Percentiles rank a stretch among this genome's conserved stretches.
Evolutionary conservation across 92 coral and sea anemone genomes (phyloP).

Genomic region (Paragorgia papillata): DNA sequence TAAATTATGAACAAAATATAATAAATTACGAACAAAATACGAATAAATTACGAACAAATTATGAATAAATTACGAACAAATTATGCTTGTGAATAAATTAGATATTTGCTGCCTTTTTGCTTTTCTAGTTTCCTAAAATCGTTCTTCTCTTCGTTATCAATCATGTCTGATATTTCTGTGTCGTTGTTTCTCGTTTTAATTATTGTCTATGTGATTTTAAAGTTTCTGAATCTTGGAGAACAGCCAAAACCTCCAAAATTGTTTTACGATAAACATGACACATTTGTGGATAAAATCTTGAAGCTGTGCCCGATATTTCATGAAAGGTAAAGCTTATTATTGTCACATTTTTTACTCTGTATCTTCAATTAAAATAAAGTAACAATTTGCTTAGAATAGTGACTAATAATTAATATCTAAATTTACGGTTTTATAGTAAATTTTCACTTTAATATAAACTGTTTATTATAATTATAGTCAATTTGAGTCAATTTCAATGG

Average conservation of each 20-base stretch:
- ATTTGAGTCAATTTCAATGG: too few species aligned
- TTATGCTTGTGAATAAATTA: too few species aligned
- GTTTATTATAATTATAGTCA: too few species aligned
- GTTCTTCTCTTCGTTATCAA: constrained; percentile 7
- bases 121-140: too few species aligned
- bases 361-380: not conserved
- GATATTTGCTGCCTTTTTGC: constrained; percentile 42
- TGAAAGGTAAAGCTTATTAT: constrained; percentile 61
- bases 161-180: constrained; percentile 59
- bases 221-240: constrained; percentile 75
- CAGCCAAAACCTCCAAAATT: constrained; percentile 63
- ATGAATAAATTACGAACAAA: too few species aligned
- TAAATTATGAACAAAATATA: too few species aligned
- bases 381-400: not conserved
- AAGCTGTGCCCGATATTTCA: constrained; percentile 81
- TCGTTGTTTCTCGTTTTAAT: constrained; percentile 44
- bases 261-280: constrained; percentile 56
- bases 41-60: too few species aligned
- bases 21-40: too few species aligned
- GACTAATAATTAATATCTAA: too few species aligned
- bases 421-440: too few species aligned
- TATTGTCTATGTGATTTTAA: constrained; percentile 45
- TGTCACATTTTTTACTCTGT: not conserved
- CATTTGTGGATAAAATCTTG: constrained; percentile 64
- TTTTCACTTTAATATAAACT: too few species aligned